Evolutionary conservation across 2,888 invertebrate species (phyloP), one percentile per base, ranked within the genome.

Genomic region (Fissipunctia ypsillon): DNA sequence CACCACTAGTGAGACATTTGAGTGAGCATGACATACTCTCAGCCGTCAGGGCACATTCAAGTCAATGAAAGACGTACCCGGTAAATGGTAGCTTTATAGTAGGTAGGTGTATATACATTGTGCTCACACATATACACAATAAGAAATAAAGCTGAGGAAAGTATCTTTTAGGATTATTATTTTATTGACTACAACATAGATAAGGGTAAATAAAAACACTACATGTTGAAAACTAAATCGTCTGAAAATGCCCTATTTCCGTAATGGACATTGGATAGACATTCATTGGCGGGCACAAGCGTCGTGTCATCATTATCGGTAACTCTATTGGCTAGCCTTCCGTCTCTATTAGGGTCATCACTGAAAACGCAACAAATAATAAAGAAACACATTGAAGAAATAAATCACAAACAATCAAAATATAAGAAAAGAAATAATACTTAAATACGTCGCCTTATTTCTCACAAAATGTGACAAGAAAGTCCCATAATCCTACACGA

Each of bases 391-490:
- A 19, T 16, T n/a, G 12, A 2, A 35, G 1, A 75, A 56, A 75
- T 9, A 25, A 38, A 19, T 14, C 41, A 66, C 7, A 28, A 43
- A 25, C 22, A 45, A 61, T 41, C 1, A 38, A 59, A 22, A 60
- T 45, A 38, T 22, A 59, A 50, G 16, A 52, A 61, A 61, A 6
- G 25, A 77, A 48, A 54, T 54, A 2, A 31, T 56, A 25, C 45
- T 43, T n/a, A 73, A 50, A 57, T 61, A 79, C 25, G 31, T 61
- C 56, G 45, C 65, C 14, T 69, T 69, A 76, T 65, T 76, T 66
- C 66, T 45, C 64, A 68, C 54, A 72, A 79, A 80, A 83, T 80
- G 25, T 69, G 69, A 75, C 65, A 80, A 54, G 60, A 66, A 79
- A 83, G 52, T 38, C 68, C 16, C 52, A 50, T 72, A 67, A 64